Evolutionary conservation across 2,888 invertebrate genomes (phyloP).

Genomic region (Willowsia nigromaculata): DNA sequence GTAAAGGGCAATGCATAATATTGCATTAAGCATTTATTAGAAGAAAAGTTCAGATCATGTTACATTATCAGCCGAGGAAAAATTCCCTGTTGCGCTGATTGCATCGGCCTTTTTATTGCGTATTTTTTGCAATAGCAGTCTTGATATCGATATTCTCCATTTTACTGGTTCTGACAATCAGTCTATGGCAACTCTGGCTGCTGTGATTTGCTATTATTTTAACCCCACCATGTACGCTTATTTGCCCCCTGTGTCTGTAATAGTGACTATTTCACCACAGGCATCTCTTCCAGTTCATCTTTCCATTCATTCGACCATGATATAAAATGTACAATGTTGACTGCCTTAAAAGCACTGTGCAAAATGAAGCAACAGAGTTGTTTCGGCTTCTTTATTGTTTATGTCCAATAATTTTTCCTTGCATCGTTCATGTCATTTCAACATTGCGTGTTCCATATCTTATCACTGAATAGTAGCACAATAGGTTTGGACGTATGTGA

Average conservation of each 20-base stretch:
- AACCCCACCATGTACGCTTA: neutral
- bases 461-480: too few species aligned
- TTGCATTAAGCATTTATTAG: neutral
- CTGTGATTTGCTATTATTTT: neutral
- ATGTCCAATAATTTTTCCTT: neutral
- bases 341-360: neutral
- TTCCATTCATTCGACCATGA: neutral
- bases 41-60: neutral
- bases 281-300: neutral
- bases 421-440: too few species aligned
- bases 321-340: neutral
- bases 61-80: neutral
- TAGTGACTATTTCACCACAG: slow-evolving; percentile 18
- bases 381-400: neutral
- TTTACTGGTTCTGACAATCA: neutral
- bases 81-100: neutral
- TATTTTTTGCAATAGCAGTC: neutral
- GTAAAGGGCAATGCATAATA: too few species aligned
- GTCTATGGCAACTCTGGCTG: neutral
- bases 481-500: too few species aligned
- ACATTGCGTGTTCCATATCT: too few species aligned
- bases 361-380: neutral
- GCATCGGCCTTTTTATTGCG: neutral
- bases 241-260: neutral
- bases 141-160: neutral